Evolutionary conservation across 2,797 vertebrate genomes (phyloP), one percentile per base, ranked within the genome.

Genomic region (Esox lucius): DNA sequence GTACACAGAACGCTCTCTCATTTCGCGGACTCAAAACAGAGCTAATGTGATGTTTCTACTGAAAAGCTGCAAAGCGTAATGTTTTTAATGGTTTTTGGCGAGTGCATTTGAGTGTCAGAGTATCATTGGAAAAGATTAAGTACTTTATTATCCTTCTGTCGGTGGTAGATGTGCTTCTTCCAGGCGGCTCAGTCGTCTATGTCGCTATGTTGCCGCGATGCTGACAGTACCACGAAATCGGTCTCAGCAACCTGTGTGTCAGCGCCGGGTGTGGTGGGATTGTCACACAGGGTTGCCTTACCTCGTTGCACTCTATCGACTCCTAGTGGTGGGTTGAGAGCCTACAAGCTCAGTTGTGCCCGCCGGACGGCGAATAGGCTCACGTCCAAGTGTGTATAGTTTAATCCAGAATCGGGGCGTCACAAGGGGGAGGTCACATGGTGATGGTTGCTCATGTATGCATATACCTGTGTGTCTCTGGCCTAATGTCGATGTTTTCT

Each of bases 381-480:
- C 28, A 15, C 5, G 33, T 26, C 9, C 42, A 69, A 48, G 4
- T 2, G 39, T 11, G 2, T n/a, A 31, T 3, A n/a, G 1, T 31
- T 24, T 71, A 16, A 24, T 5, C 22, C 4, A 2, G 16, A 17
- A 35, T 33, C 5, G n/a, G 33, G 3, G 35, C 4, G 35, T 5
- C 51, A 3, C 15, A 39, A 46, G 42, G 12, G 42, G 12, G 42
- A 1, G 28, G 28, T 1, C 28, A 31, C 28, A 31, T 31, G 28
- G 28, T 31, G 28, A 13, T 46, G 11, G 42, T 46, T 53, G 3
- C 1, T 22, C 15, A 39, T 46, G n/a, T 68, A 22, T 39, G 53
- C 9, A 65, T 39, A n/a, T n/a, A 42, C 67, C 16, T 74, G 4
- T 35, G 48, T 73, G 53, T 66, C 8, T 77, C 28, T 75, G 0